Evolutionary conservation across 2,888 invertebrate genomes (phyloP), one percentile per base, ranked within the genome.

Genomic region (Drosophila nigricruria): DNA sequence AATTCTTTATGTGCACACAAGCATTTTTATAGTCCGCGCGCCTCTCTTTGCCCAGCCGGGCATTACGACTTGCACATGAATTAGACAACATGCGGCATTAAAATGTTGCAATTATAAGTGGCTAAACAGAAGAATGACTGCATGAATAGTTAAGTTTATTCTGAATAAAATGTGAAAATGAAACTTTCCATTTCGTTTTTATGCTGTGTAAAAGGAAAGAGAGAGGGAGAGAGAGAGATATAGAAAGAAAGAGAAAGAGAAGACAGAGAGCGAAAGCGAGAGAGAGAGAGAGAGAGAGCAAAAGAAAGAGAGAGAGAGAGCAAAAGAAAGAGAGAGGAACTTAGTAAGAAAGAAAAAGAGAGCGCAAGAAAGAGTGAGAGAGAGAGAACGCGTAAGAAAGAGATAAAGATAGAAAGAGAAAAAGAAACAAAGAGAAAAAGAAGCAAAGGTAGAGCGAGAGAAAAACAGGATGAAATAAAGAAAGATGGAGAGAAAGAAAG

Each of bases 1-100:
- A 85, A 85, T 84, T 84, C 86, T 88, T 84, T 82, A 73, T 88
- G 77, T 87, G 88, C 79, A 73, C 82, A 87, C 82, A 73, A 81
- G 73, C 81, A 82, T 77, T 77, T 78, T 78, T 78, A 79, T 79
- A 52, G 36, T 38, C 50, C 38, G 16, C 56, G 1, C 23, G 58
- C n/a, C 57, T 50, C 53, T 18, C 45, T 20, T 18, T 38, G 52
- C 10, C 18, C 8, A 8, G 18, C 14, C 5, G 47, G 36, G 61
- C 47, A 57, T 43, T 43, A 53, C 30, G 52, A 49, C 59, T 73
- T 54, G 50, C 12, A 25, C 57, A 58, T 70, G 53, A 23, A 61
- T 57, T 57, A 60, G 36, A 60, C 32, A 50, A 66, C 59, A 56
- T 30, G 42, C 5, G 20, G 18, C 32, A 65, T 64, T 25, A 57